Evolutionary conservation across 1,140 invertebrate species (phyloP).

Genomic region (Temnothorax nylanderi): DNA sequence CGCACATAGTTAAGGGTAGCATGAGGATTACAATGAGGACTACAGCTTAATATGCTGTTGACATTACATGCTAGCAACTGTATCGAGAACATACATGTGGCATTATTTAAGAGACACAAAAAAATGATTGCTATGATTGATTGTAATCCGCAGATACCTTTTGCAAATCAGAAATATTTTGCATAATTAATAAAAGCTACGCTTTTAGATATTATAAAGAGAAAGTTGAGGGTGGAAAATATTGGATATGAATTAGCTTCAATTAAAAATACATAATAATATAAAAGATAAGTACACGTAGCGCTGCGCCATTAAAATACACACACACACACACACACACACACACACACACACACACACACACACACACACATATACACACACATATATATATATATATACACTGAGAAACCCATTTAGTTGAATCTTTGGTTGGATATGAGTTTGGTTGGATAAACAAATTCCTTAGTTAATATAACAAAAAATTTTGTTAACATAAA

Average conservation of each 20-base stretch:
- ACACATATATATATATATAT: no score
- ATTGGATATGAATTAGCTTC: neutral
- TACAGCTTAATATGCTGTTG: neutral
- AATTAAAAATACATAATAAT: neutral
- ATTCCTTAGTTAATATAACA: no score
- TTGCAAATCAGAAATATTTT: neutral
- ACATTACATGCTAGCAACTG: constrained; percentile 55
- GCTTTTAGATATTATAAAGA: neutral
- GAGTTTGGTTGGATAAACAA: no score
- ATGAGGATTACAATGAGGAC: neutral
- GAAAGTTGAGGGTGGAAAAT: neutral
- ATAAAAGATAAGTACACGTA: neutral
- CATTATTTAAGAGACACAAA: neutral
- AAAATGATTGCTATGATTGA: neutral
- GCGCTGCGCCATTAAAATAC: neutral
- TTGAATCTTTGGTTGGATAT: no score
- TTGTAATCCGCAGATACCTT: neutral
- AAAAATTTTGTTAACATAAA: no score
- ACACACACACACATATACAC: neutral
- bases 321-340: neutral
- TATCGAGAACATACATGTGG: constrained; percentile 10
- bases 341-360: neutral
- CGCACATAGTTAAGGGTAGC: neutral
- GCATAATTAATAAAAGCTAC: neutral
- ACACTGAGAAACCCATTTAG: no score